Evolutionary conservation across 2,113 vertebrate species (phyloP).

Genomic region (Oceanites oceanicus): DNA sequence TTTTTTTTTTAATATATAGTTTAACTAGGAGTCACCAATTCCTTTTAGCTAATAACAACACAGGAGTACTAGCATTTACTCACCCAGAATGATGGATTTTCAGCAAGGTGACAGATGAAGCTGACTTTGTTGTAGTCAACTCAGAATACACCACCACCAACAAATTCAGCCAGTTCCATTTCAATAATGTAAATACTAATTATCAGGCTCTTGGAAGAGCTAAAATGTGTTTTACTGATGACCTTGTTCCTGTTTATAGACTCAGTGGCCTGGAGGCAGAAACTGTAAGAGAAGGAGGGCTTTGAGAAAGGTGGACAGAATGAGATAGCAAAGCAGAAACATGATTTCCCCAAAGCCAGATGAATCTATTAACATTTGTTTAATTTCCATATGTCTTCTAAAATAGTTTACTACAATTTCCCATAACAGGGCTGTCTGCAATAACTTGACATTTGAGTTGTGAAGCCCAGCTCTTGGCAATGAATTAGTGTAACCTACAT

Average conservation of each 20-base stretch:
- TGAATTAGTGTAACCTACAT: neutral
- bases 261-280: conserved; percentile 14
- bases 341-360: neutral
- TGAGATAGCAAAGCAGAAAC: neutral
- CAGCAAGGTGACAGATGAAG: neutral
- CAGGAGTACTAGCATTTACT: neutral
- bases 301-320: neutral
- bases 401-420: conserved; percentile 4
- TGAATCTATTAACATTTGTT: conserved; percentile 61
- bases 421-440: neutral
- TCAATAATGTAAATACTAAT: conserved; percentile 24
- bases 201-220: conserved; percentile 27
- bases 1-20: neutral
- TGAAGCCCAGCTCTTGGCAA: neutral
- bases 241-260: conserved; percentile 24
- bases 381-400: conserved; percentile 42
- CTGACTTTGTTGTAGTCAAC: neutral
- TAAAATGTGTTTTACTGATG: conserved; percentile 29
- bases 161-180: neutral
- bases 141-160: neutral
- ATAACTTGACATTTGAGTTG: conserved; percentile 43
- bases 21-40: neutral
- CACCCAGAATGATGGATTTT: neutral
- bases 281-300: neutral
- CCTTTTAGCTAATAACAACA: neutral